Conservation (phyloP, 2,113 vertebrate species). For the Tachysurus fulvidraco region DNA sequence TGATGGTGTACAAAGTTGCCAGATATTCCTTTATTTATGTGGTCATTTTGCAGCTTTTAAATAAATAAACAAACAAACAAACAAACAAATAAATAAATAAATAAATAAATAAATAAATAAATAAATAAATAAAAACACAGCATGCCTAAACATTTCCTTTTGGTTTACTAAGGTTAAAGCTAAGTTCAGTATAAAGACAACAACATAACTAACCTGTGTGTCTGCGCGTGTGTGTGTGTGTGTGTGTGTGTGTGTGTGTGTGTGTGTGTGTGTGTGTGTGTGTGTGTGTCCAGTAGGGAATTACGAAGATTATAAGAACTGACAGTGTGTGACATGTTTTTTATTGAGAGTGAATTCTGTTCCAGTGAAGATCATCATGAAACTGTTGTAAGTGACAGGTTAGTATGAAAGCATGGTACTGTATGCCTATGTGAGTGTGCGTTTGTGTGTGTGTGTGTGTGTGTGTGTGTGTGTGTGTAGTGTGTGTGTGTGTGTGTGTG, state of each 20-base stretch:
- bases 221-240: background rate
- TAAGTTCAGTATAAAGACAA: background rate
- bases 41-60: background rate
- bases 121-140: background rate
- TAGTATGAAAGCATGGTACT: background rate
- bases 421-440: background rate
- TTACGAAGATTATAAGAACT: background rate
- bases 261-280: slow-evolving; percentile 12
- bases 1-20: too few species aligned
- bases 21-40: too few species aligned
- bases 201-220: background rate
- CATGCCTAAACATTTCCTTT: background rate
- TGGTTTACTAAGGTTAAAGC: background rate
- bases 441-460: background rate
- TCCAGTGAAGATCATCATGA: background rate
- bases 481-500: background rate
- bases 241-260: background rate
- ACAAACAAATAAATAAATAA: background rate
- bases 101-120: background rate
- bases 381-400: background rate
- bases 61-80: too few species aligned
- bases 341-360: background rate
- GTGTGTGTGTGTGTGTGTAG: background rate
- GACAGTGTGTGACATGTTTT: slow-evolving; percentile 6
- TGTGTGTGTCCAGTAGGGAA: background rate